A percentile compares a stretch with the other conserved stretches of the same genome.
phyloP scores from a whole-genome alignment of 2,888 invertebrate genomes.

The Colletes collaris region DNA sequence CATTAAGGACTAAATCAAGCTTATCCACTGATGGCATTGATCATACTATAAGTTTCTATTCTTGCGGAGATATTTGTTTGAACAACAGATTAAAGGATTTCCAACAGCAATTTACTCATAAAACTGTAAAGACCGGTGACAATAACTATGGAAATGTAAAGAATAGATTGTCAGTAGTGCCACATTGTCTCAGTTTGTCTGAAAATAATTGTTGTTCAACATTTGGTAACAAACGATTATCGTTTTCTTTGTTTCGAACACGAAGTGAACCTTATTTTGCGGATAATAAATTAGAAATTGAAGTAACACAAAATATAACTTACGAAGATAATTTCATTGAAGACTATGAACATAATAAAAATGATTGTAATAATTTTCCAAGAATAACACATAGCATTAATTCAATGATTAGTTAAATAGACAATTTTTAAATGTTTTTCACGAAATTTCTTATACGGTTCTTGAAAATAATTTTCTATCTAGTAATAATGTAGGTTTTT shows the following conservation, averaged over 20 bases:
- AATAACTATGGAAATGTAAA: conserved; percentile 32
- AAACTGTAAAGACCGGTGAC: conserved; percentile 27
- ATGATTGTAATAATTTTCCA: conserved; percentile 51
- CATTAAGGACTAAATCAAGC: conserved; percentile 43
- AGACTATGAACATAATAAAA: conserved; percentile 67
- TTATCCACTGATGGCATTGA: conserved; percentile 41
- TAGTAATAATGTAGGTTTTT: conserved; percentile 1
- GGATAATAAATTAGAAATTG: conserved; percentile 75
- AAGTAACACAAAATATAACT: conserved; percentile 78
- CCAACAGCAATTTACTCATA: conserved; percentile 42
- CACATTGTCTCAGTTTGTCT: conserved; percentile 65
- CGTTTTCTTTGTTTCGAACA: conserved; percentile 73
- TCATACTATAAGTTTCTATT: conserved; percentile 53
- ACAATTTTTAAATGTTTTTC: background rate
- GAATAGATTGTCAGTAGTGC: conserved; percentile 51
- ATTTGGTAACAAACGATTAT: conserved; percentile 52
- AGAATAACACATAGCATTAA: conserved; percentile 47
- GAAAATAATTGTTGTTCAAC: conserved; percentile 64
- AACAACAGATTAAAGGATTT: conserved; percentile 51
- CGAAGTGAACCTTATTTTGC: conserved; percentile 77
- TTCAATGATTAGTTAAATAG: conserved; percentile 49
- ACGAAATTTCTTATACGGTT: background rate
- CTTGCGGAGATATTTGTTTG: conserved; percentile 55
- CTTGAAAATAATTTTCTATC: conserved; percentile 14
- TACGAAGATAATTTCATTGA: conserved; percentile 76